phyloP scores from a whole-genome alignment of 1,140 invertebrate genomes.

The Brevipalpus yothersi region DNA sequence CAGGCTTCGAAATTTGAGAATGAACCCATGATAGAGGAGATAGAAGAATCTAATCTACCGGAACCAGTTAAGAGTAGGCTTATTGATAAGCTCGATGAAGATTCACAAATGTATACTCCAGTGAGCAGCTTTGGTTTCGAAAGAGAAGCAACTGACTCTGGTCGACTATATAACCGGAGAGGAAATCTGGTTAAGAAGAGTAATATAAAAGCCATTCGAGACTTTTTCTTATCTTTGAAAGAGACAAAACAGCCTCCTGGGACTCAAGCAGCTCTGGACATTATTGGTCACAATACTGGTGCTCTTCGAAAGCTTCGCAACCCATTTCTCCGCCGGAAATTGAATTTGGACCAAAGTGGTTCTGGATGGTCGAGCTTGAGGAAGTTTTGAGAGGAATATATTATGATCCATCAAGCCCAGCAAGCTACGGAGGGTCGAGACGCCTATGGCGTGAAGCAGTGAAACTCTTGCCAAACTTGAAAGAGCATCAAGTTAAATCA shows the following conservation, averaged over 20 bases:
- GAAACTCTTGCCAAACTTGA: neutral
- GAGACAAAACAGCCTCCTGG: neutral
- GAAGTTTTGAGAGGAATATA: conserved; percentile 3
- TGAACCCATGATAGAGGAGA: too few relatives aligned
- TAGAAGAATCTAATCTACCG: too few relatives aligned
- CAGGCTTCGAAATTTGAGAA: too few relatives aligned
- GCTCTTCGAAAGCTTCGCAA: neutral
- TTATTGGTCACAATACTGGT: neutral
- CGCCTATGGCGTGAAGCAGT: neutral
- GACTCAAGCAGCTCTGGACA: neutral
- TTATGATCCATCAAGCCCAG: neutral
- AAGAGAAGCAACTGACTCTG: too few relatives aligned
- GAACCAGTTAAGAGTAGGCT: too few relatives aligned
- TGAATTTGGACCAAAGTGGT: neutral
- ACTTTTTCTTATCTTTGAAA: neutral
- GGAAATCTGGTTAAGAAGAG: too few relatives aligned
- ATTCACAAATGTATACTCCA: too few relatives aligned
- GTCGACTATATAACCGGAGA: too few relatives aligned
- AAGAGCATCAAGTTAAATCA: conserved; percentile 5
- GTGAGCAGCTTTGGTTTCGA: too few relatives aligned
- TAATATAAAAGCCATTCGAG: neutral
- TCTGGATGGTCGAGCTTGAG: neutral
- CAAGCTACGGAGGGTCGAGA: neutral
- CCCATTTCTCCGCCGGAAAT: neutral
- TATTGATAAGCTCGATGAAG: too few relatives aligned